Evolutionary conservation across 2,113 vertebrate species (phyloP), one percentile per base, ranked within the genome.

Genomic region (Cromileptes altivelis): DNA sequence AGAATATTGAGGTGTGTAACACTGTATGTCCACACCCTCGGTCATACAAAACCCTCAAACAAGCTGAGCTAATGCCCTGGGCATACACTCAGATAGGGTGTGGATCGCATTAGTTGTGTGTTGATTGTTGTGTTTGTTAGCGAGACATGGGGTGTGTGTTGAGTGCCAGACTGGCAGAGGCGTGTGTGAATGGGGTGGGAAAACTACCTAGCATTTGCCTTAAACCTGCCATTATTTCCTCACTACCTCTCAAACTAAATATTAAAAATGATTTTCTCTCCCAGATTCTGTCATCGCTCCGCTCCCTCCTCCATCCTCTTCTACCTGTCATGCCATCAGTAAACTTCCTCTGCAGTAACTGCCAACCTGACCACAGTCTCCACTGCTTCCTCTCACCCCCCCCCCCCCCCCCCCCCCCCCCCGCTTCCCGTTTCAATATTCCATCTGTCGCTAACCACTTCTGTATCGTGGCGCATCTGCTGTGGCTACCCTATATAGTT

Each of bases 391-490:
- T 70, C 86, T 86, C 27, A 62, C 70, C 69, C 30, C 30, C 30
- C 30, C 67, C 15, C 57, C n/a, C n/a, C n/a, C n/a, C 62, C 72
- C 69, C 9, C 40, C 21, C 68, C 49, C 47, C 33, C 2, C 64
- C 81, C 12, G 23, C 88, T 94, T 91, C 90, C 79, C 72, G 75
- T 90, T 93, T 91, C 81, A 85, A 61, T 73, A 79, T 80, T 67
- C 86, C 85, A 86, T 81, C 77, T 80, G 81, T 62, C 37, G 0
- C 77, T 75, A 70, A 91, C 89, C 85, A 86, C 88, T 90, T 89
- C 89, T 91, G 89, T 89, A 87, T 87, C 15, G 52, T 4, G 3
- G 49, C 12, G 23, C 0, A 71, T 91, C 75, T 75, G 84, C 82
- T 86, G 85, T 7, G 78, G 84, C 79, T 80, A 61, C 75, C 67